Percentiles rank a stretch among this genome's conserved stretches.
These are phyloP conservation scores for Lasioglossum figueresi DNA, from an alignment of 2,888 invertebrate genomes.

Conservation along the genomic window DNA sequence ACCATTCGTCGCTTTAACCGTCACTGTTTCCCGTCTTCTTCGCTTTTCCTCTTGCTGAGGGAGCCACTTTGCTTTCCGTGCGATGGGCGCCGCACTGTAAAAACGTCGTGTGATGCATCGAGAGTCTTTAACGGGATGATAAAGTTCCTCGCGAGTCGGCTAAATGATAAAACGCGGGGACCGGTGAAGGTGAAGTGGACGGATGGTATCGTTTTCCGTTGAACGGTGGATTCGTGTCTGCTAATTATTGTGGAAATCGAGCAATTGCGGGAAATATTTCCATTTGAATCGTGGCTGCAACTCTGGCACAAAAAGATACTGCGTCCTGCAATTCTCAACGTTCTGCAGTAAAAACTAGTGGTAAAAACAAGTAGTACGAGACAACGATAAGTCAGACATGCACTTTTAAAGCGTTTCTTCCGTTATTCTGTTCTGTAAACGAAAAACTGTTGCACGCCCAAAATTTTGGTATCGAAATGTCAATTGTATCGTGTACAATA, in stretches of 20 bases:
- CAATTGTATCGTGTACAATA: too few species aligned
- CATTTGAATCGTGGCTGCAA: background rate
- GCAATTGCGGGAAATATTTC: background rate
- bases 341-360: too few species aligned
- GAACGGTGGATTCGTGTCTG: background rate
- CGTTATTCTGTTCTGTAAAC: background rate
- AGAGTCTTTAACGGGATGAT: constrained; percentile 32
- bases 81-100: constrained; percentile 17
- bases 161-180: constrained; percentile 1
- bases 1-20: constrained; percentile 23
- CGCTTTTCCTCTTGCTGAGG: background rate
- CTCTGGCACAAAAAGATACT: too few species aligned
- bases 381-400: background rate
- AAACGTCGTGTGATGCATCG: constrained; percentile 37
- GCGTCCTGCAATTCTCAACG: too few species aligned
- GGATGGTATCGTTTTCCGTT: background rate
- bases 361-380: background rate
- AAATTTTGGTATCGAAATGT: too few species aligned
- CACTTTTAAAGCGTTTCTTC: background rate
- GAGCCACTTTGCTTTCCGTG: constrained; percentile 33
- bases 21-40: constrained; percentile 6
- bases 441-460: background rate
- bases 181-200: background rate
- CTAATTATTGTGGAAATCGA: background rate
- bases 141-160: constrained; percentile 11